Conservation (phyloP, 2,113 vertebrate genomes). For the Phalacrocorax pelagicus region DNA sequence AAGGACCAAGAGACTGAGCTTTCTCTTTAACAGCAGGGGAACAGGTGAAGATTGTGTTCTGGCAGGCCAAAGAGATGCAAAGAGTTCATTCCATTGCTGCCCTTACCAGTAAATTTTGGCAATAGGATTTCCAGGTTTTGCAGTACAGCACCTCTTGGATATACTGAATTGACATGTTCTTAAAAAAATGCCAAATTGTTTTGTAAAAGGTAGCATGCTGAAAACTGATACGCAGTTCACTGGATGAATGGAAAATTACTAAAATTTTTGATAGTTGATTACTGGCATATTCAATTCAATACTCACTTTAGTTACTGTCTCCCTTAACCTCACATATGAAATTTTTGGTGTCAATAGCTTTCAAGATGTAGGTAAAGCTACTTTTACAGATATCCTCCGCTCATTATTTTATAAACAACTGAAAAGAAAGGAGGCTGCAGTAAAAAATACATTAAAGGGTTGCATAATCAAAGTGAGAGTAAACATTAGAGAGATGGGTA, state of each 20-base stretch:
- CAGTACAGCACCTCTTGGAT: not conserved
- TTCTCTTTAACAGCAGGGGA: not conserved
- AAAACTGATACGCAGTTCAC: not conserved
- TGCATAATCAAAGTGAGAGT: not conserved
- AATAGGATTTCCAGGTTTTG: not conserved
- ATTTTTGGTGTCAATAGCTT: not conserved
- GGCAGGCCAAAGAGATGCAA: not conserved
- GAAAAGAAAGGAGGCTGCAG: not conserved
- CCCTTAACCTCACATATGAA: not conserved
- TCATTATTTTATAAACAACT: not conserved
- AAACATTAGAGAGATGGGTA: not conserved
- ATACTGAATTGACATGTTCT: not conserved
- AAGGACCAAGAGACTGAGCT: not conserved
- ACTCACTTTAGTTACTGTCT: not conserved
- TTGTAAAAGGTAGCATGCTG: not conserved
- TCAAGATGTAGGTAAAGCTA: not conserved
- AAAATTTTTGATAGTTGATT: not conserved
- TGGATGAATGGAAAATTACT: not conserved
- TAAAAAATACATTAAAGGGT: not conserved
- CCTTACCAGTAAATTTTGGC: not conserved
- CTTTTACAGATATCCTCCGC: not conserved
- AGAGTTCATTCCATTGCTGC: not conserved
- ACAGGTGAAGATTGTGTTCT: not conserved
- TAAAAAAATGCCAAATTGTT: not conserved
- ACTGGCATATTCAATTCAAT: not conserved